These are phyloP conservation scores for Keiferia lycopersicella DNA, from an alignment of 2,888 invertebrate species.

Conservation along the genomic window DNA sequence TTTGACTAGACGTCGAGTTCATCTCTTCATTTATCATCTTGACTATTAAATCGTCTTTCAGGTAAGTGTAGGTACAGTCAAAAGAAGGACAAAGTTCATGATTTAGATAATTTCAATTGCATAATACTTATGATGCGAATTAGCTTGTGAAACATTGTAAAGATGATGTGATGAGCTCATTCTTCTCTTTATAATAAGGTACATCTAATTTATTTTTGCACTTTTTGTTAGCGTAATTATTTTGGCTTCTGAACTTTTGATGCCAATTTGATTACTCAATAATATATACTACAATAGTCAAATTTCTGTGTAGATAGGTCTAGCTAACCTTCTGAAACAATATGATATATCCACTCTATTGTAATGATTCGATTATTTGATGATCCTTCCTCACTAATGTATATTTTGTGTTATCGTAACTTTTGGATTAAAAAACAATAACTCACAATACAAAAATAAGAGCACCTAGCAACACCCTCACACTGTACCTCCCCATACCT, in stretches of 20 bases:
- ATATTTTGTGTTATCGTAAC: background rate
- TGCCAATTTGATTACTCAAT: no score
- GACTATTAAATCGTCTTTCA: no score
- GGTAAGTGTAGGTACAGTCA: background rate
- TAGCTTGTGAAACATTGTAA: constrained; percentile 6
- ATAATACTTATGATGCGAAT: background rate
- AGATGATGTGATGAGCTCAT: background rate
- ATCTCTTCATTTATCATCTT: no score
- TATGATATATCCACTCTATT: no score
- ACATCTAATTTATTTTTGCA: background rate
- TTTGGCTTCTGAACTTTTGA: no score
- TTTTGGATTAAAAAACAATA: background rate
- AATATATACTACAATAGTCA: background rate
- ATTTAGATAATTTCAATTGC: background rate
- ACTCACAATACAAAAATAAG: background rate
- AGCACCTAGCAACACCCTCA: constrained; percentile 10
- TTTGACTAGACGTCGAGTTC: no score
- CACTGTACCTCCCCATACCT: background rate
- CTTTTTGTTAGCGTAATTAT: no score
- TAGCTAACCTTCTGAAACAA: no score
- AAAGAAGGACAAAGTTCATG: background rate
- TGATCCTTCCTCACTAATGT: no score
- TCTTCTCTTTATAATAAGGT: background rate
- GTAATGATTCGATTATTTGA: no score
- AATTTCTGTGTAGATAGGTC: no score